Evolutionary conservation across 2,797 vertebrate genomes (phyloP), one percentile per base, ranked within the genome.

Genomic region (Cygnus olor): DNA sequence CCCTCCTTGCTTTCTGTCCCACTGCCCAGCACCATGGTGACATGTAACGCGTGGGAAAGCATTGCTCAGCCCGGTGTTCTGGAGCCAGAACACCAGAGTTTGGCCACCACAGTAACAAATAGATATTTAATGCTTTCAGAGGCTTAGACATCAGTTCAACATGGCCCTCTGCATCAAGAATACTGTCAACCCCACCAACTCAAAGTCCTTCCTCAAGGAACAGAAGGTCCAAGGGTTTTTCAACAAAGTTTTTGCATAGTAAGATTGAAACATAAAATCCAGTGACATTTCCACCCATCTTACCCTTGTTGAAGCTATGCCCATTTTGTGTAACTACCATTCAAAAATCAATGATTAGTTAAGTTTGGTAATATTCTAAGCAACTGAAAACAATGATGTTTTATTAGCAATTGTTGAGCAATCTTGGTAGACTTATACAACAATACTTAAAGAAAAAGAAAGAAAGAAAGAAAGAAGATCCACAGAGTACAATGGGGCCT

Each of bases 111-210:
- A 11, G 30, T 57, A 76, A 76, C 64, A 76, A 47, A 34, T 11
- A 24, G 1, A 25, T 12, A 9, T 17, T 54, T 12, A 12, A 25
- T 49, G 36, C 10, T 70, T 57, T 21, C 57, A 42, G 25, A 56
- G 40, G 30, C 40, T 76, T 17, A 40, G 8, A 42, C 34, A 32
- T 32, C 47, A 42, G 34, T 32, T 54, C 69, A 49, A 42, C 49
- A 32, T 13, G 9, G 30, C 56, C 54, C 21, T 64, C 42, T 22
- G 3, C 3, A 14, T 32, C 49, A 27, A 32, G 34, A 63, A 69
- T 36, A 21, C 30, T 1, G 6, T 56, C 57, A 57, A 49, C 21
- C 7, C 57, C 63, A 32, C 42, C 1, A 0, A 6, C 49, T 36
- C 57, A 51, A 22, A 80, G 40, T 44, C 10, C 21, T 63, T 36